Evolutionary conservation across 2,888 invertebrate species (phyloP).

Genomic region (Synanthedon tipuliformis): DNA sequence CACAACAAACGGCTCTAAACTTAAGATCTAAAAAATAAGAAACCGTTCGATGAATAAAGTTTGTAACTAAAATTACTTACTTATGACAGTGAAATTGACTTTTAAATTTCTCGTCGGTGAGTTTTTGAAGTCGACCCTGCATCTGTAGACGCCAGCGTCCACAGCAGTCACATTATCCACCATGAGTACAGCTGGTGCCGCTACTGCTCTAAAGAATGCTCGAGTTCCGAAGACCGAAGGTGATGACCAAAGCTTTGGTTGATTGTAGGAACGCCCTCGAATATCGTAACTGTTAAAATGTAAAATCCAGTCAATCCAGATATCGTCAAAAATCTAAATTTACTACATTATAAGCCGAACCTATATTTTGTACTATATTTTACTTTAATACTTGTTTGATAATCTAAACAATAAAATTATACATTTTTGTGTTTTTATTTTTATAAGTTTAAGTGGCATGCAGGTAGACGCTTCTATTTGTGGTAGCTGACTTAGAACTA

Average conservation of each 20-base stretch:
- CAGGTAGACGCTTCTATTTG: no score
- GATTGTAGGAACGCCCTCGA: conserved; percentile 77
- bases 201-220: conserved; percentile 81
- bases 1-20: no score
- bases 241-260: conserved; percentile 87
- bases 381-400: no score
- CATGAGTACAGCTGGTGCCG: conserved; percentile 81
- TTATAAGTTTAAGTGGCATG: no score
- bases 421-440: no score
- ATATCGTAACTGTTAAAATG: conserved; percentile 77
- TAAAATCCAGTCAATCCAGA: not conserved
- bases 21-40: no score
- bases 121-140: conserved; percentile 91
- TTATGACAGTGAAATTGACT: conserved; percentile 91
- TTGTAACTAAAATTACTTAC: conserved; percentile 70
- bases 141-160: conserved; percentile 88
- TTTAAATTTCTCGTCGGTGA: conserved; percentile 90
- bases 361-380: no score
- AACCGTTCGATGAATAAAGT: no score
- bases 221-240: conserved; percentile 80
- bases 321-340: not conserved
- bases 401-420: no score
- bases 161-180: conserved; percentile 80
- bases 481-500: no score
- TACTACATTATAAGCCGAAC: no score